Evolutionary conservation across 2,113 vertebrate species (phyloP).

Genomic region (Theropithecus gelada): DNA sequence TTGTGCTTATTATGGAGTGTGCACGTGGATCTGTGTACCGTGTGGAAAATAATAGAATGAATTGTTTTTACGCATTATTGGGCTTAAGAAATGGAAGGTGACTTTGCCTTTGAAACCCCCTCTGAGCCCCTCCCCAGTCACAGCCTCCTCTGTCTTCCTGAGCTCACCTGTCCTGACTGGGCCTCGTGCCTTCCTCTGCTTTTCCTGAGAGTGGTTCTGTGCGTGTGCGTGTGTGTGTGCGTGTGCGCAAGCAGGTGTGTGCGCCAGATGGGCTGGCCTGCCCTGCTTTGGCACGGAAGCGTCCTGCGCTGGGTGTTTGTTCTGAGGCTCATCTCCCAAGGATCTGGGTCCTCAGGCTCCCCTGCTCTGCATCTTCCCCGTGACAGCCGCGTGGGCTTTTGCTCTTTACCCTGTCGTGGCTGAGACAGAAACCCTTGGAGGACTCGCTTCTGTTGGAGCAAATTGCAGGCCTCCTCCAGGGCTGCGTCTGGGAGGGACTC

Average conservation of each 20-base stretch:
- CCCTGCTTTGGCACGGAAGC: rapidly evolving
- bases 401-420: rapidly evolving
- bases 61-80: background rate
- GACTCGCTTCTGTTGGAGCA: background rate
- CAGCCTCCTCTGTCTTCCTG: background rate
- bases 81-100: background rate
- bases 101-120: background rate
- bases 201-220: background rate
- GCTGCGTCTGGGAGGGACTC: background rate
- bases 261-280: background rate
- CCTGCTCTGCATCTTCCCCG: background rate
- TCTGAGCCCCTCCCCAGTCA: background rate
- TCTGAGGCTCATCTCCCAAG: background rate
- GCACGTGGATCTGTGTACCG: background rate
- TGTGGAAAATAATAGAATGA: background rate
- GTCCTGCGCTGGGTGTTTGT: background rate
- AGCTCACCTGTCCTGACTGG: background rate
- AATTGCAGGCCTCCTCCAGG: background rate
- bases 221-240: background rate
- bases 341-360: background rate
- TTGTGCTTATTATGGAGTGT: background rate
- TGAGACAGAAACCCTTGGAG: background rate
- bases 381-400: rapidly evolving
- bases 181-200: background rate
- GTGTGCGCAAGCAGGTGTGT: rapidly evolving